Evolutionary conservation across 2,888 invertebrate genomes (phyloP).

Genomic region (Tuta absoluta): DNA sequence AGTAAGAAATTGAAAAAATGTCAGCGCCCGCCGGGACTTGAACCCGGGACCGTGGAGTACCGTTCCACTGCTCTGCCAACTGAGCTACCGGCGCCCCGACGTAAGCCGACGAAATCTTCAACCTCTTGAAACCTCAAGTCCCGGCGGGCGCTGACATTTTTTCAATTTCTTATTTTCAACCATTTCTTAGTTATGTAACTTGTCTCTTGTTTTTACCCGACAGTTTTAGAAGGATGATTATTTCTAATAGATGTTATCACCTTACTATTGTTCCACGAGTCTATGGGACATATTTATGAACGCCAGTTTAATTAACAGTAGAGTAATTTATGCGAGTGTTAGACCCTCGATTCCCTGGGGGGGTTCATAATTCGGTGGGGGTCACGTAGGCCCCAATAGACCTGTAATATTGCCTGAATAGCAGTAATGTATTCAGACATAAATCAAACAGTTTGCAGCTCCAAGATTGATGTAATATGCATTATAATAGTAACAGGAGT

Average conservation of each 20-base stretch:
- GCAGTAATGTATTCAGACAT: conserved; percentile 10
- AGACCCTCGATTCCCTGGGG: background rate
- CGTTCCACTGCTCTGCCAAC: no score
- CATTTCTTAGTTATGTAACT: no score
- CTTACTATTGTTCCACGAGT: background rate
- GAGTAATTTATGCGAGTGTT: conserved; percentile 13
- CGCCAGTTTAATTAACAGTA: conserved; percentile 13
- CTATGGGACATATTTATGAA: conserved; percentile 1
- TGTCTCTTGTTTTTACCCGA: no score
- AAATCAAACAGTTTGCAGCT: conserved; percentile 9
- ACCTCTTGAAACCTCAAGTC: no score
- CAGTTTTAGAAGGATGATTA: no score
- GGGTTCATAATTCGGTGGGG: background rate
- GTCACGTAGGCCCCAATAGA: conserved; percentile 9
- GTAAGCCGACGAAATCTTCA: no score
- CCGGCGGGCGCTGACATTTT: no score
- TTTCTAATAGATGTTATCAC: background rate
- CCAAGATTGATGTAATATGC: background rate
- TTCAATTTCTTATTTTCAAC: no score
- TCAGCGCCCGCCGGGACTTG: no score
- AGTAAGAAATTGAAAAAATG: no score
- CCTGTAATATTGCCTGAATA: background rate
- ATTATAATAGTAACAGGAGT: background rate
- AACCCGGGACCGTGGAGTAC: no score
- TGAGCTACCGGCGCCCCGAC: no score